phyloP scores from a whole-genome alignment of 2,888 invertebrate species.

The Noctua pronuba region DNA sequence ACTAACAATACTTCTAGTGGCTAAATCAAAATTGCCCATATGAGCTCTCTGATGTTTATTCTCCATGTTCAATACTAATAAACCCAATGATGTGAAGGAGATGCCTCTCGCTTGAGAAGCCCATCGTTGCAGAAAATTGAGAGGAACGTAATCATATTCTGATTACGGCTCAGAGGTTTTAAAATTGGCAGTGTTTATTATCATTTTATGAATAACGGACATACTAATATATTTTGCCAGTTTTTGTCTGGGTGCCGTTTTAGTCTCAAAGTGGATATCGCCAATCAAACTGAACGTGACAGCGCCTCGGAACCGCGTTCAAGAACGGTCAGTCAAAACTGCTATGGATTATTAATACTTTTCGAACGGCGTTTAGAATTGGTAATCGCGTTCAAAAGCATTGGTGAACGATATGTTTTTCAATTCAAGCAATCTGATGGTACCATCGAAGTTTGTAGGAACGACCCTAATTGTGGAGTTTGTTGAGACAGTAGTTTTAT shows the following conservation, averaged over 20 bases:
- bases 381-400: not conserved
- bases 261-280: not conserved
- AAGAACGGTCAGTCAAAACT: not conserved
- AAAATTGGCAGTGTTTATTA: conserved; percentile 22
- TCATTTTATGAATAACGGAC: not conserved
- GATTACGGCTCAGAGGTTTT: conserved; percentile 30
- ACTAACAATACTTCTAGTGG: not conserved
- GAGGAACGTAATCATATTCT: conserved; percentile 41
- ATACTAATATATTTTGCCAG: not conserved
- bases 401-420: too few species aligned
- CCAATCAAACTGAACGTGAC: not conserved
- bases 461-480: not conserved
- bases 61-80: conserved; percentile 28
- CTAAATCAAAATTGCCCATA: not conserved
- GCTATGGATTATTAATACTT: not conserved
- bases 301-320: not conserved
- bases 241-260: not conserved
- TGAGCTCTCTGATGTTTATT: not conserved
- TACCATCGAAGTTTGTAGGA: not conserved
- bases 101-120: conserved; percentile 24
- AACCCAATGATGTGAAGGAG: conserved; percentile 43
- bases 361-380: not conserved
- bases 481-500: not conserved
- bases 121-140: conserved; percentile 55
- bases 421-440: too few species aligned